Percentiles rank a stretch among this genome's conserved stretches.
Conservation (phyloP, 2,113 vertebrate species). For the Acrocephalus arundinaceus region DNA sequence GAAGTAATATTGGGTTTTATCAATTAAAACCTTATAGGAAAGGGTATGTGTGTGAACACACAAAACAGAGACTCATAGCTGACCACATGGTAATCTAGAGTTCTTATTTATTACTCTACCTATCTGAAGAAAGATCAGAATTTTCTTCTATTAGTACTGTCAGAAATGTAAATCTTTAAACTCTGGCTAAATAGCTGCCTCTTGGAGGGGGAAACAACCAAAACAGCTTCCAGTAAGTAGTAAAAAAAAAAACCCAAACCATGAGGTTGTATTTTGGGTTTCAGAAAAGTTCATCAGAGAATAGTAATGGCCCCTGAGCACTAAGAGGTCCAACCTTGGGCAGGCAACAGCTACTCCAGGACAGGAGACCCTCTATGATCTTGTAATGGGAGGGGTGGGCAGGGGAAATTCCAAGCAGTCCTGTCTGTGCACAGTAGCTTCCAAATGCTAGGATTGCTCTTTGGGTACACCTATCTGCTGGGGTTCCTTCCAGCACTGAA, state of each 20-base stretch:
- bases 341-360: not conserved
- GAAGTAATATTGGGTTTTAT: not conserved
- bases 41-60: not conserved
- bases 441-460: not conserved
- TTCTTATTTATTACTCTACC: not conserved
- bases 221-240: not conserved
- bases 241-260: not conserved
- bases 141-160: not conserved
- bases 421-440: not conserved
- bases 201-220: not conserved
- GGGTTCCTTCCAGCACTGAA: not conserved
- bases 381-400: accelerated
- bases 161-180: not conserved
- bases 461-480: not conserved
- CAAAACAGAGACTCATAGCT: not conserved
- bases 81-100: not conserved
- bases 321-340: accelerated
- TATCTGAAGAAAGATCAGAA: not conserved
- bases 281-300: not conserved
- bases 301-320: not conserved
- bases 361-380: accelerated
- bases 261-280: not conserved
- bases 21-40: not conserved
- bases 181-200: not conserved
- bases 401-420: not conserved